A percentile compares a stretch with the other conserved stretches of the same genome.
phyloP scores from a whole-genome alignment of 1,140 invertebrate species.

The Eurosta solidaginis region DNA sequence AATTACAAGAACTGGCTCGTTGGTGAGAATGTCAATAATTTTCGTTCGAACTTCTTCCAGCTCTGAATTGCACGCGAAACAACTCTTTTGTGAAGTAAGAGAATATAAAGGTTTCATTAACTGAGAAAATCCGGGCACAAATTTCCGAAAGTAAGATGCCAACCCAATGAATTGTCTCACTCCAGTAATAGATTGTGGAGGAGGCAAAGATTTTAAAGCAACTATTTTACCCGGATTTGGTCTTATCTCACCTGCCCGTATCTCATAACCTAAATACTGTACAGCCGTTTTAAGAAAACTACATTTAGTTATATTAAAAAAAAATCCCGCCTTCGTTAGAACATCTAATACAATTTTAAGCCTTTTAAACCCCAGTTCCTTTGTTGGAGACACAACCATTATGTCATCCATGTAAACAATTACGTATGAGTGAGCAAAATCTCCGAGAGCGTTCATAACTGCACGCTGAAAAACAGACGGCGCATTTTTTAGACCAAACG shows the following conservation, averaged over 20 bases:
- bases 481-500: too few species aligned
- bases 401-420: too few species aligned
- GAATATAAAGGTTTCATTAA: conserved; percentile 27
- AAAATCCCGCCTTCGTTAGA: background rate
- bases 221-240: background rate
- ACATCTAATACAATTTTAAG: background rate
- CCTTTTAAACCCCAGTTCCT: background rate
- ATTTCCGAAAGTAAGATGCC: conserved; percentile 37
- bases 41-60: too few species aligned
- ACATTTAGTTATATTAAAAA: background rate
- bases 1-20: too few species aligned
- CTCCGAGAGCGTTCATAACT: conserved; percentile 31
- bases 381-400: background rate
- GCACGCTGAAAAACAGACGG: too few species aligned
- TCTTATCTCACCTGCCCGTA: background rate
- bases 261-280: background rate
- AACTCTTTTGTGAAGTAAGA: background rate
- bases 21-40: too few species aligned
- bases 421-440: background rate
- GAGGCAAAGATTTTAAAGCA: conserved; percentile 30
- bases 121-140: conserved; percentile 17
- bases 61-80: background rate
- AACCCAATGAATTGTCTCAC: conserved; percentile 32
- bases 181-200: too few species aligned
- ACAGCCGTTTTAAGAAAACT: background rate